phyloP scores from a whole-genome alignment of 2,888 invertebrate genomes.

The Caenorhabditis sp. region DNA sequence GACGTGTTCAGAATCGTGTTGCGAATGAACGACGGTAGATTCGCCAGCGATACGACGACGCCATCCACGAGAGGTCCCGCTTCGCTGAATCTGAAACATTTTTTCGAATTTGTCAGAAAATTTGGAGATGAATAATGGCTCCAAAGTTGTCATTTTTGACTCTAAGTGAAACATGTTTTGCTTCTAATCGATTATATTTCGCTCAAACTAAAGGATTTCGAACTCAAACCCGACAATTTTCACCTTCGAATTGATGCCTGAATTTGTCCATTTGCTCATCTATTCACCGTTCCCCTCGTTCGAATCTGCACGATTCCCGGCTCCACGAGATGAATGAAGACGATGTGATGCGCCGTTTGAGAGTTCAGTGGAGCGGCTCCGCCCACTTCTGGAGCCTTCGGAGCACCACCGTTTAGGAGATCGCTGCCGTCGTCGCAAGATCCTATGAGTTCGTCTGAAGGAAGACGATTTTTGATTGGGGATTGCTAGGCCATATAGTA shows the following conservation, averaged over 20 bases:
- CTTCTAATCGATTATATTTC: too few species aligned
- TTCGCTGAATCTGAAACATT: conserved; percentile 86
- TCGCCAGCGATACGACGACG: conserved; percentile 90
- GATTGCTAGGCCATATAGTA: not conserved
- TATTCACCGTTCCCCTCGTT: conserved; percentile 75
- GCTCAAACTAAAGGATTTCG: too few species aligned
- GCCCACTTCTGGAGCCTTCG: conserved; percentile 87
- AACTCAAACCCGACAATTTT: too few species aligned
- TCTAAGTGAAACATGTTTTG: too few species aligned
- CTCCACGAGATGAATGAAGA: conserved; percentile 74
- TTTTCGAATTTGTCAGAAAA: not conserved
- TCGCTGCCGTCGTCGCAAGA: conserved; percentile 91
- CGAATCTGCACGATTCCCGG: conserved; percentile 78
- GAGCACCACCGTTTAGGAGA: conserved; percentile 87
- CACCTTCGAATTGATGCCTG: too few species aligned
- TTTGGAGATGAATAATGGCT: not conserved
- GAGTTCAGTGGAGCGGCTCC: conserved; percentile 86
- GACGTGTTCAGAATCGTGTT: conserved; percentile 89
- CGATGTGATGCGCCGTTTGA: conserved; percentile 85
- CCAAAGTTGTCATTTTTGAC: too few species aligned
- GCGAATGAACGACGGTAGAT: conserved; percentile 90
- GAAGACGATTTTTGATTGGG: not conserved
- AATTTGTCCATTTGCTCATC: conserved; percentile 45
- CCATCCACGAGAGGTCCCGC: conserved; percentile 93
- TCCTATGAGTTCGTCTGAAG: conserved; percentile 89